These are phyloP conservation scores for Amphipoea lucens DNA, from an alignment of 2,888 invertebrate genomes.

Conservation along the genomic window DNA sequence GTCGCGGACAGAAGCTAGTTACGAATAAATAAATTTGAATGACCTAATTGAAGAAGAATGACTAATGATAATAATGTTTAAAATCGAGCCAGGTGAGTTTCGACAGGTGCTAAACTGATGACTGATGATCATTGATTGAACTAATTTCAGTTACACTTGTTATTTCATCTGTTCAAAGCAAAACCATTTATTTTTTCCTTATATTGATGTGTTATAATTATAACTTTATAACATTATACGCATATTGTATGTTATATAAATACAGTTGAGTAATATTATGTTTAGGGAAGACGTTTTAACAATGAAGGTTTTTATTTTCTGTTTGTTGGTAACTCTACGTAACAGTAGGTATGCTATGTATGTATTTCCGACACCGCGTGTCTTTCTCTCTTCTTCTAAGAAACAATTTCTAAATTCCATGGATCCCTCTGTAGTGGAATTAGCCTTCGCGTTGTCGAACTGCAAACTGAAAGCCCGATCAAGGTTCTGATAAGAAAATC, in stretches of 20 bases:
- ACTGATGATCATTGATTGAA: slow-evolving; percentile 36
- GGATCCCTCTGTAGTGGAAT: neutral
- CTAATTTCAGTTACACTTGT: slow-evolving; percentile 35
- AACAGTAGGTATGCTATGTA: neutral
- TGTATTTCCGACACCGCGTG: neutral
- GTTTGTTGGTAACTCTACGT: neutral
- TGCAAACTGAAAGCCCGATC: neutral
- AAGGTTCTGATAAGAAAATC: neutral
- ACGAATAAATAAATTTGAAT: neutral
- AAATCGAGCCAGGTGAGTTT: slow-evolving; percentile 55
- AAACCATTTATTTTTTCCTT: slow-evolving; percentile 28
- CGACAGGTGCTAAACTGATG: slow-evolving; percentile 32
- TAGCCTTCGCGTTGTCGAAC: neutral
- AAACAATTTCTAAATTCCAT: neutral
- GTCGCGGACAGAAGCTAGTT: neutral
- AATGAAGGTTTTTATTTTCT: slow-evolving; percentile 11
- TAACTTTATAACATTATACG: slow-evolving; percentile 8
- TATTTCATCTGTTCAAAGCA: slow-evolving; percentile 2
- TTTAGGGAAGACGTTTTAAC: neutral
- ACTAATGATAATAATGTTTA: slow-evolving; percentile 47
- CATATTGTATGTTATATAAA: slow-evolving; percentile 15
- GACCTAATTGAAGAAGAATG: slow-evolving; percentile 21
- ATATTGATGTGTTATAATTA: neutral
- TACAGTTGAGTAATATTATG: slow-evolving; percentile 13
- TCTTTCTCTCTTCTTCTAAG: neutral